Conservation (phyloP, 2,113 vertebrate genomes). For the Megaleporinus macrocephalus region DNA sequence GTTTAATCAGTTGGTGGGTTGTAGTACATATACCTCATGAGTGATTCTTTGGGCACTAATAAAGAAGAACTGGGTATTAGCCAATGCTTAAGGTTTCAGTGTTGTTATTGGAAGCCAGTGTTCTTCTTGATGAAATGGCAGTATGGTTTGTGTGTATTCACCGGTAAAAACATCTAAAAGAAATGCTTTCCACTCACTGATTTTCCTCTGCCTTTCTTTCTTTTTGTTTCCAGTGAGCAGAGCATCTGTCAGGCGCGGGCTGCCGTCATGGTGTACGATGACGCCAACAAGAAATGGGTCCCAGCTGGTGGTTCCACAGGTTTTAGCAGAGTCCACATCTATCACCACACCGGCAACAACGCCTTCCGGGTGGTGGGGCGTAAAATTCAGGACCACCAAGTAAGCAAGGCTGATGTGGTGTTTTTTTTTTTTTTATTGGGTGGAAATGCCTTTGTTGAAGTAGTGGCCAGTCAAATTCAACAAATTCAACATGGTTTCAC, state of each 20-base stretch:
- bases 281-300: constrained; percentile 99
- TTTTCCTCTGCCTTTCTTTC: background rate
- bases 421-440: background rate
- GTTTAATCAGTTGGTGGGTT: too few relatives aligned
- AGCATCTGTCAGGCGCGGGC: constrained; percentile 99
- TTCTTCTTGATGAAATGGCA: background rate
- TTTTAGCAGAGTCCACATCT: constrained; percentile 98
- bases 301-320: constrained; percentile 96
- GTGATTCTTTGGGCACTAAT: too few relatives aligned
- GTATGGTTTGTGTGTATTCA: background rate
- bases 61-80: too few relatives aligned
- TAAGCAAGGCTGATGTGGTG: constrained; percentile 70
- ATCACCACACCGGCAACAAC: constrained; percentile 98
- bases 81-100: background rate
- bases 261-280: constrained; percentile 98
- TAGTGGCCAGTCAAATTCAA: too few relatives aligned
- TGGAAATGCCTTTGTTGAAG: too few relatives aligned
- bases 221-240: constrained; percentile 86
- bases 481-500: background rate
- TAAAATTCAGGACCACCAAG: constrained; percentile 99
- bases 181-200: background rate
- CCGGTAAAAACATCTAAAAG: background rate
- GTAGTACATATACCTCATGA: too few relatives aligned
- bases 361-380: constrained; percentile 97
- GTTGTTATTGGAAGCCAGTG: background rate